phyloP scores from a whole-genome alignment of 2,113 vertebrate species.

The Zosterops hypoxanthus region DNA sequence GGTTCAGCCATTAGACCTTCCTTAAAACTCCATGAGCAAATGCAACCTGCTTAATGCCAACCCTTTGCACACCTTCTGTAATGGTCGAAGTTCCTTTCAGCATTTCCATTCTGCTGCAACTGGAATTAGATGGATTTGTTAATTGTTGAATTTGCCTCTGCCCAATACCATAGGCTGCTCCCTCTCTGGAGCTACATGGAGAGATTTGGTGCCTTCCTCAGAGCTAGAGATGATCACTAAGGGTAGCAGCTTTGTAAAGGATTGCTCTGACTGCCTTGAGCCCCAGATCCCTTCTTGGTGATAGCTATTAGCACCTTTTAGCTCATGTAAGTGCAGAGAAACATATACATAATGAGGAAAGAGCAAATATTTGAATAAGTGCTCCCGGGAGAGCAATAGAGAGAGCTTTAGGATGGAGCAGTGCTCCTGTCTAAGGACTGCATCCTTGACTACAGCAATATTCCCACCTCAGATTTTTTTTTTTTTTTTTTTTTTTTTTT shows the following conservation, averaged over 20 bases:
- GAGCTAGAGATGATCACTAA: neutral
- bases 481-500: neutral
- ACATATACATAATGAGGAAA: neutral
- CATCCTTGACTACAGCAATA: neutral
- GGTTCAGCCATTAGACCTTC: neutral
- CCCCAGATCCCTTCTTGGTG: neutral
- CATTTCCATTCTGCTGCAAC: neutral
- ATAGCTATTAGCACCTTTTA: neutral
- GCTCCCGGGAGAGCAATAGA: neutral
- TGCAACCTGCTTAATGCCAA: neutral
- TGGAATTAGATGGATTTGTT: neutral
- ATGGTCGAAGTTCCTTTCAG: neutral
- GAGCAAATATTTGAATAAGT: neutral
- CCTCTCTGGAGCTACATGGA: neutral
- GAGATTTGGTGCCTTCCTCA: neutral
- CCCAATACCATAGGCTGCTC: fast-evolving
- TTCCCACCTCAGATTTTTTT: neutral
- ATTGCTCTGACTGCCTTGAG: neutral
- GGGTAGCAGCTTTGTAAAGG: neutral
- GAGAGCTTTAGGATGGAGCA: neutral
- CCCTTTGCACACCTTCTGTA: neutral
- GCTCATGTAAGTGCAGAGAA: neutral
- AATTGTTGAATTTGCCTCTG: neutral
- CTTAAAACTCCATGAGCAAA: neutral
- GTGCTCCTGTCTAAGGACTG: neutral